Conservation (phyloP, 2,113 vertebrate genomes). For the Columba janthina region DNA sequence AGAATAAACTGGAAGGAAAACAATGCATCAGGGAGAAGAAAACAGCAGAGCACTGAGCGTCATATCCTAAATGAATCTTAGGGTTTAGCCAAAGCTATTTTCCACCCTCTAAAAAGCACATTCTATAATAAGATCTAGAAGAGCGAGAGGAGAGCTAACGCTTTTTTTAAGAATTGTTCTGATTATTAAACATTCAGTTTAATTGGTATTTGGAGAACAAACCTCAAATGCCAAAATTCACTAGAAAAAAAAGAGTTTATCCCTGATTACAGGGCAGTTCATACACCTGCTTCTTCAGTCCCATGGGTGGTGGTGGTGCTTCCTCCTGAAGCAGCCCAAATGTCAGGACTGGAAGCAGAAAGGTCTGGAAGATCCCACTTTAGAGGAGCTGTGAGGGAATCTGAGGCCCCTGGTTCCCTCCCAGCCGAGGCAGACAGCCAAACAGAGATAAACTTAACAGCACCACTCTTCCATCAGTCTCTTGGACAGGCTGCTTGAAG, state of each 20-base stretch:
- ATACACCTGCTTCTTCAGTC: background rate
- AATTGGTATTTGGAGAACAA: background rate
- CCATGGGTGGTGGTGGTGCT: rapidly evolving
- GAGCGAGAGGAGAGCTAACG: background rate
- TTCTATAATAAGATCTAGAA: background rate
- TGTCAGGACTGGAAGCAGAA: background rate
- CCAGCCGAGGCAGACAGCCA: background rate
- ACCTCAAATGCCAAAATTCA: background rate
- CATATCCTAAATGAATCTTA: background rate
- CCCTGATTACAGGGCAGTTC: background rate
- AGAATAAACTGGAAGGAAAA: background rate
- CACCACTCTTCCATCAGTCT: background rate
- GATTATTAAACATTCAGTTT: background rate
- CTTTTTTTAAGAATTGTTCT: background rate
- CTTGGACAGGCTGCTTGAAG: background rate
- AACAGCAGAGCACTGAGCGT: background rate
- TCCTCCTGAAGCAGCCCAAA: background rate
- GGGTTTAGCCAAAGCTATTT: background rate
- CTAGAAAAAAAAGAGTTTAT: background rate
- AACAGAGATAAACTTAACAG: background rate
- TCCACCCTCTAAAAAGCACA: background rate
- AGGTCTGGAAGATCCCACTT: background rate
- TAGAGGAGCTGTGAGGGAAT: background rate
- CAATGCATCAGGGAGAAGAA: background rate
- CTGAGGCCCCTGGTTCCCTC: background rate